Evolutionary conservation across 2,888 invertebrate species (phyloP).

Genomic region (Cecidostiba fungosa): DNA sequence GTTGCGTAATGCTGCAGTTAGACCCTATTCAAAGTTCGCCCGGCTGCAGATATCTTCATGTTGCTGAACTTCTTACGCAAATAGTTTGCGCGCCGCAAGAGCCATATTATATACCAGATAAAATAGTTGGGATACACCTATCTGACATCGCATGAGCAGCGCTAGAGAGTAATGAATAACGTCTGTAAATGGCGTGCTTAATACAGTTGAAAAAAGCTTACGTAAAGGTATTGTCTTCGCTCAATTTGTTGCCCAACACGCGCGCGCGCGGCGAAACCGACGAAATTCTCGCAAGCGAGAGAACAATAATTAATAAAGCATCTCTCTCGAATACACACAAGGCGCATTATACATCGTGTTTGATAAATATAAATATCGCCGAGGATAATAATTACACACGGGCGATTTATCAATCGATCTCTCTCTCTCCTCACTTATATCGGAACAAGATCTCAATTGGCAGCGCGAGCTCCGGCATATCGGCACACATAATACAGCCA

Average conservation of each 20-base stretch:
- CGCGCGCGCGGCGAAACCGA: neutral
- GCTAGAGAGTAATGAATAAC: neutral
- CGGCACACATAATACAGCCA: neutral
- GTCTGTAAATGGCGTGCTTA: neutral
- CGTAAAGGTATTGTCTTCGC: conserved; percentile 3
- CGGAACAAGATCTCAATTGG: conserved; percentile 38
- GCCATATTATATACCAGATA: neutral
- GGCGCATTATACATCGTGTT: neutral
- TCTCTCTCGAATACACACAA: neutral
- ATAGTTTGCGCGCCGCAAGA: neutral
- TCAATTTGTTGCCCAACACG: neutral
- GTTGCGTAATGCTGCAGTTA: neutral
- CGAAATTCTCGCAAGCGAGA: neutral
- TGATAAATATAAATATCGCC: conserved; percentile 32
- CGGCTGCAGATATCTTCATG: neutral
- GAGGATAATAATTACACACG: conserved; percentile 41
- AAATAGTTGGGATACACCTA: neutral
- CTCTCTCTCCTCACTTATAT: neutral
- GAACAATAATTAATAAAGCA: conserved; percentile 35
- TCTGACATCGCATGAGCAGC: neutral
- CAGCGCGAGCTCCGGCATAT: neutral
- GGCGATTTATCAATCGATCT: conserved; percentile 35
- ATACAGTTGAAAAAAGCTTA: neutral
- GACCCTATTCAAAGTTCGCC: neutral
- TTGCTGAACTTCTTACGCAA: neutral